Base-by-base conservation (phyloP, 2,888 invertebrate genomes). In the Camponotus fellah region DNA sequence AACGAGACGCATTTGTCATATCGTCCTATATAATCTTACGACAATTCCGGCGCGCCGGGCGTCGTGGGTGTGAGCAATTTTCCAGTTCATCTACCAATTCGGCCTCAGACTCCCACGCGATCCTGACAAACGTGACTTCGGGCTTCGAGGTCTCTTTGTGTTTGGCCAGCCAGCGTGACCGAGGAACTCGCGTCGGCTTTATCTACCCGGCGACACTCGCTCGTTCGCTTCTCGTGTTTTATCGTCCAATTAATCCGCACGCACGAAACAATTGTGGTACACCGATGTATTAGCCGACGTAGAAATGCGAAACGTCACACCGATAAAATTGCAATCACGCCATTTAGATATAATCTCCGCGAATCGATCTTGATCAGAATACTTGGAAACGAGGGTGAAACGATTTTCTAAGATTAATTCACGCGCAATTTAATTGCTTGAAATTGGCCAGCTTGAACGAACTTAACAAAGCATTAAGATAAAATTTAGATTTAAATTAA, bases 51-150 rank as follows among this genome's bases (percentile, higher is more conserved):
- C 34, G 60, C 46, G 79, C 72, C 82, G 43, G 66, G 64, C 75
- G 65, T 81, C 88, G 90, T 90, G 88, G 90, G 90, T 90, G 90
- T 90, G 83, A 89, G 87, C 90, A 91, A 90, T 90, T 90, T 90
- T 90, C 89, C 89, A 84, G 90, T 90, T 91, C 89, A 88, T 90
- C 91, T 89, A 90, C 91, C 90, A 91, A 90, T 90, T 89, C 90
- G 72, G 79, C 60, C 86, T 86, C 85, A 71, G 76, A 90, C 90
- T 90, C 90, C 90, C 85, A 90, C 90, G 86, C 90, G 86, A 85
- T 85, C 62, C 83, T 60, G 83, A 72, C 64, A 80, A 64, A 80
- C 87, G 90, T 87, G 88, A 90, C 90, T 88, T 69, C 83, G 83
- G 87, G 88, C 87, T 86, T 88, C 90, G 89, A 88, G 80, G 90